A percentile compares a stretch with the other conserved stretches of the same genome.
phyloP scores from a whole-genome alignment of 2,888 invertebrate genomes.

The Heliconius ismenius region DNA sequence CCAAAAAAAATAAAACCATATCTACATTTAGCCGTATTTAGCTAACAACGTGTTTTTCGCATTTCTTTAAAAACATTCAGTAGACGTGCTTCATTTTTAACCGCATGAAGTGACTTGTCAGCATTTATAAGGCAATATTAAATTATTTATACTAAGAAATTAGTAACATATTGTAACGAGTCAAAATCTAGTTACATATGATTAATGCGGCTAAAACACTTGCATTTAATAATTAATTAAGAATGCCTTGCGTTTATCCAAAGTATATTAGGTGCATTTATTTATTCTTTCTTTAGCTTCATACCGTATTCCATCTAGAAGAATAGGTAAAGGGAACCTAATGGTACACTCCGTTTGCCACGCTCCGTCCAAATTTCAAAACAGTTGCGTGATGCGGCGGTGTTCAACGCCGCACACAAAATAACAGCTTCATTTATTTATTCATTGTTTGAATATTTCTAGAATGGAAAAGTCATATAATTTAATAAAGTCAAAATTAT shows the following conservation, averaged over 20 bases:
- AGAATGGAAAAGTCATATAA: not conserved
- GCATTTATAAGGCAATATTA: not conserved
- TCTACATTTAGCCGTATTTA: not conserved
- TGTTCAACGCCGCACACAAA: not conserved
- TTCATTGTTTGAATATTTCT: not conserved
- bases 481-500: not conserved
- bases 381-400: not conserved
- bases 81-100: conserved; percentile 11
- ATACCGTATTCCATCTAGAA: not conserved
- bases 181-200: not conserved
- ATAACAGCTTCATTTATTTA: not conserved
- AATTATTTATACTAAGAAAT: not conserved
- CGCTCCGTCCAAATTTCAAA: too few species aligned
- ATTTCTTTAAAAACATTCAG: not conserved
- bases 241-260: not conserved
- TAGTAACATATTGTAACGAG: not conserved
- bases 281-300: not conserved
- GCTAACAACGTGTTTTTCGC: conserved; percentile 24
- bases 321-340: not conserved
- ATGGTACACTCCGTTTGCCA: not conserved
- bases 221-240: not conserved
- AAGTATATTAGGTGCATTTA: not conserved
- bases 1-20: not conserved
- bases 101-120: not conserved
- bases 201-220: not conserved